These are phyloP conservation scores for Catocala nupta DNA, from an alignment of 2,888 invertebrate species.

Conservation along the genomic window DNA sequence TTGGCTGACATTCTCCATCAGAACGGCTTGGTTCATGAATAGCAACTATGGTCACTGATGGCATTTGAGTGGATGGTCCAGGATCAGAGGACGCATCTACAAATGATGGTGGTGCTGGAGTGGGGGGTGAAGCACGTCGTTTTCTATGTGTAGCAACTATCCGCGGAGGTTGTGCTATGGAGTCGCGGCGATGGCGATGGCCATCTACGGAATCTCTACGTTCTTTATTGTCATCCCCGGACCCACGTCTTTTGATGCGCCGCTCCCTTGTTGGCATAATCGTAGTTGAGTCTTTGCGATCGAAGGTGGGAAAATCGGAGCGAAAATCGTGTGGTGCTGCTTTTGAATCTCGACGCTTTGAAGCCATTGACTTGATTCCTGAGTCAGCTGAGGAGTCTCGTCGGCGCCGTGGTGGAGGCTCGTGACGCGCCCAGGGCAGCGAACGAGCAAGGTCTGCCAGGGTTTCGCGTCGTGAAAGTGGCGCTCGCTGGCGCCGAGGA, in stretches of 20 bases:
- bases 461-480: slow-evolving; percentile 94
- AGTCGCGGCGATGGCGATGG: slow-evolving; percentile 90
- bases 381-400: slow-evolving; percentile 96
- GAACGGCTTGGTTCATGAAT: slow-evolving; percentile 85
- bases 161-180: slow-evolving; percentile 88
- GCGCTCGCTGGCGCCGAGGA: slow-evolving; percentile 87
- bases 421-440: slow-evolving; percentile 92
- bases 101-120: slow-evolving; percentile 84
- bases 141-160: slow-evolving; percentile 89
- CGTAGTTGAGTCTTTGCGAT: slow-evolving; percentile 89
- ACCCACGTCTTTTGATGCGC: slow-evolving; percentile 87
- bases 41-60: slow-evolving; percentile 81
- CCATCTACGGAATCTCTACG: slow-evolving; percentile 91
- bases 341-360: slow-evolving; percentile 91
- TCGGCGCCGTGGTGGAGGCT: slow-evolving; percentile 90
- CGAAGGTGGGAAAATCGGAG: slow-evolving; percentile 92
- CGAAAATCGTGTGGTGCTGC: slow-evolving; percentile 89
- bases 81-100: slow-evolving; percentile 89
- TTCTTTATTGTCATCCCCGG: slow-evolving; percentile 87
- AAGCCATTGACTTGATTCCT: slow-evolving; percentile 92
- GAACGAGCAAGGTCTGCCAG: slow-evolving; percentile 95
- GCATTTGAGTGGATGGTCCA: slow-evolving; percentile 83
- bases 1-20: slow-evolving; percentile 89
- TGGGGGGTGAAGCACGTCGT: slow-evolving; percentile 77
- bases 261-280: slow-evolving; percentile 79